Evolutionary conservation across 1,140 invertebrate genomes (phyloP).

Genomic region (Stegodyphus dumicola): DNA sequence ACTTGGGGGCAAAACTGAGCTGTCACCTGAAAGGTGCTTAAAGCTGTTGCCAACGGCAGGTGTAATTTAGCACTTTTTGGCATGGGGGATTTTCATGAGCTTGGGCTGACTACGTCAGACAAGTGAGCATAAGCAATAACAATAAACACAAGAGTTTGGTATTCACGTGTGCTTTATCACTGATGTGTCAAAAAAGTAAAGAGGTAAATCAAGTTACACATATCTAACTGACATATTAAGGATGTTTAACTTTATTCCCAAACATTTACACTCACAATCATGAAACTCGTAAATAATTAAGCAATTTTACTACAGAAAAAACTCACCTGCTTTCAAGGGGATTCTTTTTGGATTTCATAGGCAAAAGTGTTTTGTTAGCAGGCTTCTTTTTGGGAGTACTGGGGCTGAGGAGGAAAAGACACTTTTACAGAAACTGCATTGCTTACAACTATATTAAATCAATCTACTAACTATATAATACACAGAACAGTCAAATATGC

Average conservation of each 20-base stretch:
- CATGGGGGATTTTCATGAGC: no score
- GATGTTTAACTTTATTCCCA: no score
- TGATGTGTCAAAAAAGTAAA: background rate
- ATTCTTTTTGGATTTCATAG: constrained; percentile 56
- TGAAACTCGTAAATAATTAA: background rate
- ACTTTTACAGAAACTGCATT: background rate
- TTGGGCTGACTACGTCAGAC: no score
- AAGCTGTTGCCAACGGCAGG: no score
- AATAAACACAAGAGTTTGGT: background rate
- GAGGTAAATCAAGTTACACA: background rate
- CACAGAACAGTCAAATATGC: no score
- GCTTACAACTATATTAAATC: no score
- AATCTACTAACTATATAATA: no score
- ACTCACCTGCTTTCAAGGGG: constrained; percentile 22
- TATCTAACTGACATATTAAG: background rate
- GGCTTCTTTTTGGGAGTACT: constrained; percentile 20
- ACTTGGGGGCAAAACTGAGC: no score
- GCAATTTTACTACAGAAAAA: background rate
- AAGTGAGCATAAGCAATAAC: no score
- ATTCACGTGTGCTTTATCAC: background rate
- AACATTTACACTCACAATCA: no score
- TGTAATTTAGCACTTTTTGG: no score
- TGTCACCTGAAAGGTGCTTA: no score
- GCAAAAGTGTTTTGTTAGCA: background rate
- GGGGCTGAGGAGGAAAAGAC: constrained; percentile 11